Evolutionary conservation across 2,113 vertebrate species (phyloP), one percentile per base, ranked within the genome.

Genomic region (Passer montanus): DNA sequence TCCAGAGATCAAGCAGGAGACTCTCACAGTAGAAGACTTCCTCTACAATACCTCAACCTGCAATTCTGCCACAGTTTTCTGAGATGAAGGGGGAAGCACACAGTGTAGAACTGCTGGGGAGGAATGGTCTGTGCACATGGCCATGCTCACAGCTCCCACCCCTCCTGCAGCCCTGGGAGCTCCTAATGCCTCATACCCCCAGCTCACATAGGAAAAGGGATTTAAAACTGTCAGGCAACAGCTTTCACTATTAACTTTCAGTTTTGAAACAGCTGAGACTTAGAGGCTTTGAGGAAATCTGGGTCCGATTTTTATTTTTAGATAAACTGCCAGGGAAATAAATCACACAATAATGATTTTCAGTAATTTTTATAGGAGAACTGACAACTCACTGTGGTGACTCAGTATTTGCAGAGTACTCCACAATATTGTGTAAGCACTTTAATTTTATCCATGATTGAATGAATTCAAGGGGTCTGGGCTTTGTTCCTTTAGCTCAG

Each of bases 221-320:
- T 79, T 87, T 89, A 58, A 91, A 95, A 73, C 77, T 84, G 66
- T 78, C 86, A 92, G 69, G 66, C 77, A 91, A 67, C 74, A 87
- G 81, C 81, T 94, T 52, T 91, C 28, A 20, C 77, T 94, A 7
- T 56, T 87, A 56, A 75, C 87, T 96, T 91, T 49, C 83, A 56
- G 67, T 90, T 95, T 85, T 95, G 33, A 86, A 90, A 80, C 81
- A 91, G 84, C 94, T 96, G 93, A 97, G 83, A 82, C 94, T 63
- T 52, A 39, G 52, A 91, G 68, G 46, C 6, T 44, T 46, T 64
- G 76, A 86, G 43, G 52, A 84, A 93, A 66, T 87, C 90, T 79
- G 83, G 60, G 91, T 84, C 85, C 9, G 0, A 76, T 94, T 91
- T 90, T 95, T 95, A 85, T 80, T 94, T 96, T 91, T 77, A 91